phyloP scores from a whole-genome alignment of 2,113 vertebrate genomes.

The Eurypyga helias region DNA sequence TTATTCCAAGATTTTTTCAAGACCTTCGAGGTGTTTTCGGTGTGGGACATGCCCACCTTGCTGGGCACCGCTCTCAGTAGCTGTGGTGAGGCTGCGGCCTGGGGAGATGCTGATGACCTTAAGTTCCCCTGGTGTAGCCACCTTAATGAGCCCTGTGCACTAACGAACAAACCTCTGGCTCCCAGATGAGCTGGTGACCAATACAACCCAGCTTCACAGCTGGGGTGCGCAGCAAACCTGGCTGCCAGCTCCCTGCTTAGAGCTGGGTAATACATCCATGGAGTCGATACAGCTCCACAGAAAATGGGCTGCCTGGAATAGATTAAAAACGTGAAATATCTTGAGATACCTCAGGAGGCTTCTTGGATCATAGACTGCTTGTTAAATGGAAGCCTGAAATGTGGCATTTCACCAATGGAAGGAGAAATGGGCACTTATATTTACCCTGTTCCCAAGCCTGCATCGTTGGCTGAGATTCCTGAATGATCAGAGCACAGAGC shows the following conservation, averaged over 20 bases:
- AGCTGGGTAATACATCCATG: background rate
- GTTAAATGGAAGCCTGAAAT: background rate
- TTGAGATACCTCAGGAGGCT: background rate
- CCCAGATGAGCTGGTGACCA: background rate
- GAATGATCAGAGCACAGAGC: background rate
- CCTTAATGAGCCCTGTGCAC: background rate
- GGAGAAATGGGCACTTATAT: background rate
- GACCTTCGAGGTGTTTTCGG: background rate
- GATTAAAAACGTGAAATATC: background rate
- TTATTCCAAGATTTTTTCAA: background rate
- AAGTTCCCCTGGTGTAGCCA: background rate
- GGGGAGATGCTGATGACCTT: background rate
- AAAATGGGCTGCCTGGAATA: background rate
- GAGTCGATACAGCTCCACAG: background rate
- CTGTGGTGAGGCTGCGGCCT: background rate
- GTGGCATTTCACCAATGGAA: background rate
- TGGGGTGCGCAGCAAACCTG: background rate
- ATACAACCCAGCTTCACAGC: background rate
- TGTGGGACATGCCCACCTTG: fast-evolving
- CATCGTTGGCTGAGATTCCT: background rate
- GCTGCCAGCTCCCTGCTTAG: background rate
- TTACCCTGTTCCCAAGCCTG: background rate
- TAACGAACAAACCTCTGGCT: fast-evolving
- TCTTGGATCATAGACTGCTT: background rate
- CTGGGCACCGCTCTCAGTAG: background rate